Conservation (phyloP, 2,888 invertebrate species). For the Galeopsomyia nigrocyanea region DNA sequence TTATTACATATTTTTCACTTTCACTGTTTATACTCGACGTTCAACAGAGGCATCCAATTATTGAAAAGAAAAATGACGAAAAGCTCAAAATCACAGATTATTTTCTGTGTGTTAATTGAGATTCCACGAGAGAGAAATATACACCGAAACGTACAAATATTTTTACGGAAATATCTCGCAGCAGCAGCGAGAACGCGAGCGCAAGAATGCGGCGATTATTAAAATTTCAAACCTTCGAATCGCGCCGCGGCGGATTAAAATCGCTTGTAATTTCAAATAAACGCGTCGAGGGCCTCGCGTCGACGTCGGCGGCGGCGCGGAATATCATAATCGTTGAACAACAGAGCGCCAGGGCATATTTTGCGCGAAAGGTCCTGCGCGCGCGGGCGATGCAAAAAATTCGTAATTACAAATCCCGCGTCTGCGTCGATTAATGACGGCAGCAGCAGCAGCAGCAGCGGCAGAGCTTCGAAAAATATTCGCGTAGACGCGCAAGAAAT, state of each 20-base stretch:
- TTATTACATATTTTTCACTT: conserved; percentile 22
- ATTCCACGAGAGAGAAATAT: too few species aligned
- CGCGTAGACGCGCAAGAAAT: conserved; percentile 30
- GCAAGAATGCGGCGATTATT: conserved; percentile 20
- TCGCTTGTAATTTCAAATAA: conserved; percentile 7
- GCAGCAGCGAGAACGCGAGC: too few species aligned
- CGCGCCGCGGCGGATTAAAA: too few species aligned
- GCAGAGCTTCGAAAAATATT: conserved; percentile 18
- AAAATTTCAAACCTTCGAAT: conserved; percentile 25
- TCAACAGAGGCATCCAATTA: too few species aligned
- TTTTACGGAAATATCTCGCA: too few species aligned
- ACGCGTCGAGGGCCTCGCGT: neutral
- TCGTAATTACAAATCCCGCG: conserved; percentile 27
- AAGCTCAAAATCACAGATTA: too few species aligned
- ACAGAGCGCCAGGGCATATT: neutral
- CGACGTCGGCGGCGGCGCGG: neutral
- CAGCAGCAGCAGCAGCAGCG: neutral
- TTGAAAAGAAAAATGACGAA: too few species aligned
- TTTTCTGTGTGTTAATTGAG: too few species aligned
- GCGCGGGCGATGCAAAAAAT: conserved; percentile 30
- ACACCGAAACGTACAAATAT: too few species aligned
- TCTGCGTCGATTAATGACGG: conserved; percentile 16
- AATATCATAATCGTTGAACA: conserved; percentile 14
- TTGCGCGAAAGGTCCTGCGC: neutral
- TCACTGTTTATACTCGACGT: too few species aligned